Evolutionary conservation across 2,888 invertebrate species (phyloP), one percentile per base, ranked within the genome.

Genomic region (Hyles lineata): DNA sequence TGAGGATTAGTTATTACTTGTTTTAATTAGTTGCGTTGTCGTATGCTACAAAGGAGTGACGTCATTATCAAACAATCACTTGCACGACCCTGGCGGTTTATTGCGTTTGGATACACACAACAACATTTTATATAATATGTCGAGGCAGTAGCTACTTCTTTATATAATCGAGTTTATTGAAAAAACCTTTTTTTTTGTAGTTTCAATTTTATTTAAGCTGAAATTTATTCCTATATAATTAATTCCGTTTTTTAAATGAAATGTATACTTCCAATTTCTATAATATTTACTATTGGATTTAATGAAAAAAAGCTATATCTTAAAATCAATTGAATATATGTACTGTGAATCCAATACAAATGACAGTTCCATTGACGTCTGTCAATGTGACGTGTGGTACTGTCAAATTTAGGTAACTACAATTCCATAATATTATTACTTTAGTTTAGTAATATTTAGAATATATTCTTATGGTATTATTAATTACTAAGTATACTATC

Each of bases 41-140:
- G 43, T 35, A 15, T 55, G 55, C 4, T 63, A 35, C 11, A 35
- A 63, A 43, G 23, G 67, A 50, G 23, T 67, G 50, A 67, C 67
- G 67, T 67, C 67, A 67, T 21, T 67, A 67, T 23, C 7, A 67
- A 67, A 67, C 15, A 23, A 43, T 67, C 67, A 67, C 23, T 67
- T 25, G 25, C 25, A 17, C 25, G 60, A 15, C 23, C 23, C 15
- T 63, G 43, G 32, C 35, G 21, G 1, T 55, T 19, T 55, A 23
- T 21, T 23, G 23, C 50, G 67, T 67, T 67, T 23, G 50, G 67
- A 67, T 67, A 17, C 67, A 67, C 25, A 17, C 23, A 50, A 23
- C 19, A 67, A 35, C n/a, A 32, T 9, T 29, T 29, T 32, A 63
- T 67, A 21, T 67, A 4, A 7, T 35, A 7, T 9, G 8, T 35